Base-by-base conservation (phyloP, 2,888 invertebrate genomes). In the Drosophila testacea region DNA sequence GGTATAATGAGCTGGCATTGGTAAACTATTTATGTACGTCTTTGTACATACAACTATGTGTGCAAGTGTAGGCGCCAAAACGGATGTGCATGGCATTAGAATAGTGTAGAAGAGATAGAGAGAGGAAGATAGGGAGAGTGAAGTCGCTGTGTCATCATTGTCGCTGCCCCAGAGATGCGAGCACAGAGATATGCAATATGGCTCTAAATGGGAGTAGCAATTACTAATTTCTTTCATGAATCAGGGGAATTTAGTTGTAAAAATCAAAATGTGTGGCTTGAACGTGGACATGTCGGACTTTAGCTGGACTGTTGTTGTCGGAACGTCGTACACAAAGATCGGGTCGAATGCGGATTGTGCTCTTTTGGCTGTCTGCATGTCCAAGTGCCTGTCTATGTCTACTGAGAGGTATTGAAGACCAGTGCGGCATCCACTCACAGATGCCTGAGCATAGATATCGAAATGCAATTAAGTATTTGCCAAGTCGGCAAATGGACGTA, bases 391-490 rank as follows among this genome's bases (percentile, higher is more conserved):
- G 65, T 66, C 73, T 41, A 55, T 73, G 77, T 77, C 72, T 77
- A 36, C 55, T 22, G 42, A 56, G 61, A 60, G 75, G 73, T 71
- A 77, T 77, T 77, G 78, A 72, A 51, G 61, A 38, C 47, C 65
- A 48, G 41, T 69, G 82, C 84, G 83, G 82, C 85, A 86, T 86
- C 77, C 70, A 82, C 87, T 87, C 83, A 77, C 75, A 89, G 91
- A 91, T 91, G 91, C 91, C 90, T 89, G 76, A 81, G 84, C 90
- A 89, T 87, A 89, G 91, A 91, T 91, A 91, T 91, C 91, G 91
- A 91, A 91, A 91, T 91, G 91, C 91, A 91, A 91, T 91, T 91
- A 91, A 91, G 84, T 87, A 88, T 89, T 90, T 89, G 88, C 85
- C 84, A 88, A 85, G 85, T 81, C 81, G 82, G 80, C 84, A 77